Percentiles rank a stretch among this genome's conserved stretches.
Conservation (phyloP, 2,888 invertebrate genomes). For the Leptinotarsa haldemani region DNA sequence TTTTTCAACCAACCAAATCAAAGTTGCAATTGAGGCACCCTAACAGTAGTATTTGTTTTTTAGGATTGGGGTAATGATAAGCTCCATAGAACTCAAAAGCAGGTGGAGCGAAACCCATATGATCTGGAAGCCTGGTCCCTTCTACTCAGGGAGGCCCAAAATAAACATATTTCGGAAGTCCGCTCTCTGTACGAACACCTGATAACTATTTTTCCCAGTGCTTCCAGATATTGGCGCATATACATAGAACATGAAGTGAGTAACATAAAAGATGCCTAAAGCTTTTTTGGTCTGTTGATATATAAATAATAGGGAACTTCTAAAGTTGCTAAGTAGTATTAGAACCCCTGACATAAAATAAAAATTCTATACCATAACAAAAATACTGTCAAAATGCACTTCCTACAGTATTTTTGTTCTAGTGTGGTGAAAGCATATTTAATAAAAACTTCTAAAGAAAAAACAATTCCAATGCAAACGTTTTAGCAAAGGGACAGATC, state of each 20-base stretch:
- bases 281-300: neutral
- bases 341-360: too few relatives aligned
- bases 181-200: conserved; percentile 93
- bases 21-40: neutral
- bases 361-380: too few relatives aligned
- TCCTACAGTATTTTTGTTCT: too few relatives aligned
- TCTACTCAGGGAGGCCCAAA: conserved; percentile 92
- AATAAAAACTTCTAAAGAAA: too few relatives aligned
- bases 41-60: conserved; percentile 39
- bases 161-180: conserved; percentile 87
- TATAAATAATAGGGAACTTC: too few relatives aligned
- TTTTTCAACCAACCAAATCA: too few relatives aligned
- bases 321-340: too few relatives aligned
- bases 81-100: conserved; percentile 83
- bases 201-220: conserved; percentile 94
- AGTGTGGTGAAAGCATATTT: too few relatives aligned
- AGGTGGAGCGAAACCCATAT: conserved; percentile 88
- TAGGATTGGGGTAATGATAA: conserved; percentile 93
- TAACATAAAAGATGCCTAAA: neutral
- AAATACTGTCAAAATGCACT: too few relatives aligned
- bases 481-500: too few relatives aligned
- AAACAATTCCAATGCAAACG: too few relatives aligned
- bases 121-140: conserved; percentile 99
- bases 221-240: conserved; percentile 98
- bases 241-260: conserved; percentile 96